Evolutionary conservation across 1,140 invertebrate genomes (phyloP), one percentile per base, ranked within the genome.

Genomic region (Probaryconus sp.): DNA sequence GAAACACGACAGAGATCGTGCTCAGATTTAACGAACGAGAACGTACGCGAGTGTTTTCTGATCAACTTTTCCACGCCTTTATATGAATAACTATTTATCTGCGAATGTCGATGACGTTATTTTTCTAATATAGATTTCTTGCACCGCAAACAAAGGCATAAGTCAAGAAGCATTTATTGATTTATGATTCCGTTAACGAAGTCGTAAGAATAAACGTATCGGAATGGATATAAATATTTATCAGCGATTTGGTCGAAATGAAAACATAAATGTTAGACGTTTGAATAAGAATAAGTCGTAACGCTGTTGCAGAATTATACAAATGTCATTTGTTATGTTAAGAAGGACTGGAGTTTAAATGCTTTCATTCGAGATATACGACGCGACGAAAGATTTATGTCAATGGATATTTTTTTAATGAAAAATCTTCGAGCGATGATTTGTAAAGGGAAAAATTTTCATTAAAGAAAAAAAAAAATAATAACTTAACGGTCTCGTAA

Each of bases 151-250:
- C 69, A 73, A 73, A 73, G 55, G 38, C 55, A 65, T 53, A 55
- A 65, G 48, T 67, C 56, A 63, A 73, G 56, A 51, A 56, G 48
- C 56, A 51, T 50, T 56, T 68, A 63, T 67, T 74, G 63, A 74
- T 74, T 68, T 74, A 68, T 30, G 71, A 61, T 61, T 63, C 28
- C 2, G 42, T 31, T 67, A 68, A 74, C 71, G 45, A 73, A 73
- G 61, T 58, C 55, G 55, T 45, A 56, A 45, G 28, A 69, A 53
- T 51, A 21, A 69, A 16, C 38, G 33, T 55, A 63, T 56, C 40
- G 65, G 21, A 60, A 21, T 20, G 40, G 37, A 45, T 14, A 71
- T 64, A 71, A 71, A 64, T 64, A 64, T 64, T 71, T 50, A 71
- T 56, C 51, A 28, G 68, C 58, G 37, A 64, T 71, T 71, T 71